A percentile compares a stretch with the other conserved stretches of the same genome.
Conservation (phyloP, 92 coral and sea anemone species). For the Umimayanthus kanabou region DNA sequence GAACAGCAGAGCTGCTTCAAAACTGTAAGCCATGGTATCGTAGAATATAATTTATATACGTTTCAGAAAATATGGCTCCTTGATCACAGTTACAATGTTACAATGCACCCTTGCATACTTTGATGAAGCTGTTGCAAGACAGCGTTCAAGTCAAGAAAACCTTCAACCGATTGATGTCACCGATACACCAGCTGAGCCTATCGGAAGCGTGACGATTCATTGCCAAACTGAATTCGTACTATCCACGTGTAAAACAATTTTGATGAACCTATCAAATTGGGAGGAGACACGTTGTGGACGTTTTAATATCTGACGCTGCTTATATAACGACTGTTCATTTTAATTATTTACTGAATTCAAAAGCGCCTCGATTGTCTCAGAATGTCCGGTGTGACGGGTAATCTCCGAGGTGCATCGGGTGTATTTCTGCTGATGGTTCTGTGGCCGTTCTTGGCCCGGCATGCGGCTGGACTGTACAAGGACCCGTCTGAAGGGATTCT, state of each 20-base stretch:
- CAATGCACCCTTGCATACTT: not conserved
- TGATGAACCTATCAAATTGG: not conserved
- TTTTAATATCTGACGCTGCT: not conserved
- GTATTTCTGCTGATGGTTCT: not conserved
- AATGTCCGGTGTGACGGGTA: not conserved
- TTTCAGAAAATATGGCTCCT: not conserved
- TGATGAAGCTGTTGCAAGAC: too few species aligned
- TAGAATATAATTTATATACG: not conserved
- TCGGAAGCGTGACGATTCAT: too few species aligned
- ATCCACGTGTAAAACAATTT: conserved; percentile 13
- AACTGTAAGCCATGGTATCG: not conserved
- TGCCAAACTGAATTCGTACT: not conserved
- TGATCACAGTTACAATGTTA: not conserved
- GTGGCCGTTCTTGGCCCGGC: not conserved
- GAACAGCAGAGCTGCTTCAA: not conserved
- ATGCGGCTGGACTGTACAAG: not conserved
- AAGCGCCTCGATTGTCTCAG: not conserved
- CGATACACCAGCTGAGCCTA: too few species aligned
- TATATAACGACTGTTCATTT: not conserved
- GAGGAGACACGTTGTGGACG: not conserved
- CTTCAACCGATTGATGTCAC: too few species aligned
- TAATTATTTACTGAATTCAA: too few species aligned
- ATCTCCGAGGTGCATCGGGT: not conserved
- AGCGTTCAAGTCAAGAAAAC: too few species aligned
- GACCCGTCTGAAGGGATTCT: conserved; percentile 41